A percentile compares a stretch with the other conserved stretches of the same genome.
Conservation (phyloP, 2,888 invertebrate species). For the Ditula angustiorana region DNA sequence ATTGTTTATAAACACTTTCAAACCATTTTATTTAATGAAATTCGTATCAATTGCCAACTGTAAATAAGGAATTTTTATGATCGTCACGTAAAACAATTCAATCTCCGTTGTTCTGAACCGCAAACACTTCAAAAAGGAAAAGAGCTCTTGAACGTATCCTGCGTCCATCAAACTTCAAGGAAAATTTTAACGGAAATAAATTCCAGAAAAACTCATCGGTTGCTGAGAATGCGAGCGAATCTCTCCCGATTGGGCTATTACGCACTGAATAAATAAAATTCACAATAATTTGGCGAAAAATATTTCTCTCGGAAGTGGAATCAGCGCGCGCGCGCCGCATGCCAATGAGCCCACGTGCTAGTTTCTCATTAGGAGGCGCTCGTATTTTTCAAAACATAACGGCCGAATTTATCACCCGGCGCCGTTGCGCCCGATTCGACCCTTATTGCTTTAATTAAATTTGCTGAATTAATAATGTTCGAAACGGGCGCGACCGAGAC, state of each 20-base stretch:
- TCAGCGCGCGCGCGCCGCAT: constrained; percentile 49
- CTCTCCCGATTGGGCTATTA: constrained; percentile 39
- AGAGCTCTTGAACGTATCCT: constrained; percentile 1
- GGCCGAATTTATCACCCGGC: constrained; percentile 51
- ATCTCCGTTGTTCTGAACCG: constrained; percentile 11
- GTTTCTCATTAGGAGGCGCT: constrained; percentile 42
- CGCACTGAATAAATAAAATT: constrained; percentile 36
- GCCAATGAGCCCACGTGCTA: constrained; percentile 46
- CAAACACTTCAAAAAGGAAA: constrained; percentile 31
- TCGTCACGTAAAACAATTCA: constrained; percentile 28
- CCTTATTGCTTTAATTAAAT: constrained; percentile 48
- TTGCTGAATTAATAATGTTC: constrained; percentile 36
- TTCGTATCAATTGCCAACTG: not conserved
- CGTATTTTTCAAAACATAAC: constrained; percentile 52
- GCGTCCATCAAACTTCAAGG: constrained; percentile 12
- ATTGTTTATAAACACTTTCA: not conserved
- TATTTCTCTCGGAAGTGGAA: constrained; percentile 47
- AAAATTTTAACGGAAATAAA: constrained; percentile 23
- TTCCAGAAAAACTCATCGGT: constrained; percentile 24
- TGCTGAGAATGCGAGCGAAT: constrained; percentile 17
- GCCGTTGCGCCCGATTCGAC: constrained; percentile 49
- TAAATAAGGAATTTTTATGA: constrained; percentile 13
- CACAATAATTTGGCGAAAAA: constrained; percentile 44
- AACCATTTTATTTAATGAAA: not conserved
- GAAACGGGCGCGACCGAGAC: constrained; percentile 20